These are phyloP conservation scores for Pollenia griseotomentosa DNA, from an alignment of 2,888 invertebrate genomes.

Conservation along the genomic window DNA sequence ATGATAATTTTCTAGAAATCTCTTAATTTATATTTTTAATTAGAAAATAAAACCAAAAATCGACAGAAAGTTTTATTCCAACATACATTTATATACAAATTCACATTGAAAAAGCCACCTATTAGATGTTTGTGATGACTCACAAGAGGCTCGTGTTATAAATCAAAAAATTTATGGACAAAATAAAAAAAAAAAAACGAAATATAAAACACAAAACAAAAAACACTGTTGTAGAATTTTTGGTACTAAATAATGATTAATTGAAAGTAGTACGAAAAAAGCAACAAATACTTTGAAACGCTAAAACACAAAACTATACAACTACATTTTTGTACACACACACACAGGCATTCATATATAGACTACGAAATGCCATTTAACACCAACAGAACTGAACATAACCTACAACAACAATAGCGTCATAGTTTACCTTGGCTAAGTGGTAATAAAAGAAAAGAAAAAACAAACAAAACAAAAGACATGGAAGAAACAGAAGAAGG, in stretches of 20 bases:
- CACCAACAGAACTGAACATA: slow-evolving; percentile 29
- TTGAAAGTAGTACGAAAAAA: background rate
- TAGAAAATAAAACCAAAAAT: background rate
- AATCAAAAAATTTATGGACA: background rate
- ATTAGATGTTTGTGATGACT: slow-evolving; percentile 43
- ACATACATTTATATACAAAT: slow-evolving; percentile 12
- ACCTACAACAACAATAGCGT: slow-evolving; percentile 70
- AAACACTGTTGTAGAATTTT: slow-evolving; percentile 15
- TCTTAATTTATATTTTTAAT: background rate
- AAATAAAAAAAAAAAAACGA: background rate
- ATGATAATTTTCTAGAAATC: background rate
- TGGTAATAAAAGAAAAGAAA: slow-evolving; percentile 47
- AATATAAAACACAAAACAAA: slow-evolving; percentile 29
- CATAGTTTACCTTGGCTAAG: slow-evolving; percentile 73
- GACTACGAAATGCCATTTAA: slow-evolving; percentile 17
- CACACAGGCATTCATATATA: background rate
- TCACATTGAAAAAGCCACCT: background rate
- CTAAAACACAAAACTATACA: background rate
- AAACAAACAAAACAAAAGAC: slow-evolving; percentile 7
- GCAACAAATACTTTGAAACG: background rate
- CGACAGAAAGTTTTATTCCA: background rate
- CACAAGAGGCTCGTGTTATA: slow-evolving; percentile 14
- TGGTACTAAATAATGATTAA: slow-evolving; percentile 48
- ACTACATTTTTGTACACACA: background rate
- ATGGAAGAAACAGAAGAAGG: background rate